These are phyloP conservation scores for Chrosomus eos DNA, from an alignment of 2,797 vertebrate genomes.

Conservation along the genomic window DNA sequence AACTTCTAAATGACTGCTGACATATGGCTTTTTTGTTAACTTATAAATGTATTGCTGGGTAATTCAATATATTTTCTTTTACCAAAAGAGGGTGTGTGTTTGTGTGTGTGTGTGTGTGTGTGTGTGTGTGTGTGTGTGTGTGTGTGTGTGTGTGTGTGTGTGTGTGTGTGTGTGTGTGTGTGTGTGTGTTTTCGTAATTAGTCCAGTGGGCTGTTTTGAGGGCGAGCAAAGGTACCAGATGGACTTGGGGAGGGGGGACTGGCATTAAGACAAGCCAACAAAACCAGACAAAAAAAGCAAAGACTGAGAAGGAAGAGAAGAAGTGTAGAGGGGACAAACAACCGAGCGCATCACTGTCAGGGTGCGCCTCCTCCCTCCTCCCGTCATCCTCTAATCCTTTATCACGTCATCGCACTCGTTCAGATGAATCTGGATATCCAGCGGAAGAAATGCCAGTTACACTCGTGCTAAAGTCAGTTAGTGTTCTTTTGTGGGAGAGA, in stretches of 20 bases:
- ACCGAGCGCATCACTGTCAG: slow-evolving; percentile 65
- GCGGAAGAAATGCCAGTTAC: slow-evolving; percentile 62
- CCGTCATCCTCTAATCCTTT: slow-evolving; percentile 50
- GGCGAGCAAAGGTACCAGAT: slow-evolving; percentile 83
- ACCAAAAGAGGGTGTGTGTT: slow-evolving; percentile 56
- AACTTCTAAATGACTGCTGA: slow-evolving; percentile 51
- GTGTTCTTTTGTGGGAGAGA: slow-evolving; percentile 66
- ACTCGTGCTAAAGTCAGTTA: slow-evolving; percentile 71
- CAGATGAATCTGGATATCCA: slow-evolving; percentile 66
- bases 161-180: not conserved
- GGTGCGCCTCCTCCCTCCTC: slow-evolving; percentile 52
- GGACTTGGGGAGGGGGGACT: slow-evolving; percentile 77
- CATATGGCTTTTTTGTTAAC: slow-evolving; percentile 66
- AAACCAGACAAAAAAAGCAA: slow-evolving; percentile 56
- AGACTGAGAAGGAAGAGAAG: slow-evolving; percentile 59
- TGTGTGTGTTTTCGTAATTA: slow-evolving; percentile 81
- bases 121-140: no score
- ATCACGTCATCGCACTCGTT: slow-evolving; percentile 61
- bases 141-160: no score
- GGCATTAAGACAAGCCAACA: slow-evolving; percentile 68
- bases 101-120: no score
- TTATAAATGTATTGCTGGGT: slow-evolving; percentile 73
- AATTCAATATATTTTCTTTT: slow-evolving; percentile 79
- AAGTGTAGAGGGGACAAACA: slow-evolving; percentile 42
- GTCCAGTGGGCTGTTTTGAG: slow-evolving; percentile 78